phyloP scores from a whole-genome alignment of 2,888 invertebrate genomes.

The Epinotia bilunana region DNA sequence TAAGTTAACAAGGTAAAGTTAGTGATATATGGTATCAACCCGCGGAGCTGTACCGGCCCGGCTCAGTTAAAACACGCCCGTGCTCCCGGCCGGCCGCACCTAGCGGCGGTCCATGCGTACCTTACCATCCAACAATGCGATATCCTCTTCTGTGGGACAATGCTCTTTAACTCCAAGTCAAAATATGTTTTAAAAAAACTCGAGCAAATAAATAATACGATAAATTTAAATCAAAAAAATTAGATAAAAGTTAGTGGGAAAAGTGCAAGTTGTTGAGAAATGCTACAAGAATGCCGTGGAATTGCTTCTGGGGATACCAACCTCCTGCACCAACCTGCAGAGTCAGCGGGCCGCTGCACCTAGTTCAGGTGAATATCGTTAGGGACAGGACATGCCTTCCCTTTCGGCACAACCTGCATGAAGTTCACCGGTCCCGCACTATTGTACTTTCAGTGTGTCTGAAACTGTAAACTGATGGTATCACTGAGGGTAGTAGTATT shows the following conservation, averaged over 20 bases:
- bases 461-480: neutral
- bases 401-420: neutral
- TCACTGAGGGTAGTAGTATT: neutral
- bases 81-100: constrained; percentile 59
- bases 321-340: constrained; percentile 74
- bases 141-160: neutral
- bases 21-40: constrained; percentile 44
- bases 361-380: constrained; percentile 68
- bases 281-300: constrained; percentile 79
- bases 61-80: constrained; percentile 66
- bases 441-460: neutral
- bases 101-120: constrained; percentile 18
- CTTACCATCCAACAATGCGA: neutral
- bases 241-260: constrained; percentile 24
- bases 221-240: constrained; percentile 5
- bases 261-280: constrained; percentile 48
- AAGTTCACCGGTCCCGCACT: neutral
- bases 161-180: neutral
- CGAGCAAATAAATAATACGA: neutral
- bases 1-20: constrained; percentile 39
- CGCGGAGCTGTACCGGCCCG: constrained; percentile 54
- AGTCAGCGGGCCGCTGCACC: constrained; percentile 75
- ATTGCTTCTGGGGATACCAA: constrained; percentile 80
- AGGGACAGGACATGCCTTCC: no score
- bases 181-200: neutral